Evolutionary conservation across 2,888 invertebrate genomes (phyloP), one percentile per base, ranked within the genome.

Genomic region (Drosophila longiperda): DNA sequence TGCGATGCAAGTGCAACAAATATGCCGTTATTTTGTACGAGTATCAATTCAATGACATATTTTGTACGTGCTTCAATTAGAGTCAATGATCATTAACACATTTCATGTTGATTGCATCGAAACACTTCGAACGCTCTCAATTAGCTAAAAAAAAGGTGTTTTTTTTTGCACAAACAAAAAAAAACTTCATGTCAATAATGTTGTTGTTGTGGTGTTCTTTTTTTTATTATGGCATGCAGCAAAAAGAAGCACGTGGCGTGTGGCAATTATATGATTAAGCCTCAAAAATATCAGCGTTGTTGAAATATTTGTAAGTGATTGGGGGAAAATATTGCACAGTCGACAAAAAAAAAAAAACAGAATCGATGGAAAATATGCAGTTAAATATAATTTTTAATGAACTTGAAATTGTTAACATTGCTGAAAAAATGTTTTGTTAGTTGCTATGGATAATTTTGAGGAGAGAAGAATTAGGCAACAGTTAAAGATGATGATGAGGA

Each of bases 381-480:
- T 34, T 49, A 29, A 48, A 42, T 36, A 50, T 64, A 62, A 57
- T 54, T 54, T 67, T 75, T 78, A 84, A 84, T 85, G 83, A 85
- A 85, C 87, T 82, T 85, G 80, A 88, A 88, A 88, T 88, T 86
- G 62, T 84, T 79, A 82, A 75, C 70, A 66, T 69, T 83, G 71
- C 62, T 74, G 65, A 50, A 64, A 66, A 83, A 81, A 81, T 83
- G 80, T 78, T 79, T 78, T 75, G 80, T 80, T 85, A 72, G 64
- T 20, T 33, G 15, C 12, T 8, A 17, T 17, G 38, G 17, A 38
- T 38, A 45, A 45, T 26, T 4, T 26, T 4, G 26, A 26, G 26
- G 26, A 26, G 26, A 26, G 5, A 4, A 26, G 26, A 26, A 26
- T 11, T 11, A 8, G 8, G 17, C 34, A 2, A 3, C 34, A 33